A percentile compares a stretch with the other conserved stretches of the same genome.
phyloP scores from a whole-genome alignment of 2,888 invertebrate genomes.

The Drosophila recens region DNA sequence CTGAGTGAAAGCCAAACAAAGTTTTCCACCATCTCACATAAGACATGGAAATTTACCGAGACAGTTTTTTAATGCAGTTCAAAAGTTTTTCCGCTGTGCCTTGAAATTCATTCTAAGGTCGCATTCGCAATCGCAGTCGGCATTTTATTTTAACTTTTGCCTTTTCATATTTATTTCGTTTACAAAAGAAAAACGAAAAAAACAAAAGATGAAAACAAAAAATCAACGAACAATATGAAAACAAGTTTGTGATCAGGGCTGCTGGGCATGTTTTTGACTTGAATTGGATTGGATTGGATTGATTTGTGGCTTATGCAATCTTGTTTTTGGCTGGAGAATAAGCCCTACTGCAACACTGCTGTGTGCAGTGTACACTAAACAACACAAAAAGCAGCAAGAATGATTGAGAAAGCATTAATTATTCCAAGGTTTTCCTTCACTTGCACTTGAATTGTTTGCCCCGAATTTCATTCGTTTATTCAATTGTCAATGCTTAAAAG shows the following conservation, averaged over 20 bases:
- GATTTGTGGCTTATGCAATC: conserved; percentile 48
- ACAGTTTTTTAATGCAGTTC: conserved; percentile 6
- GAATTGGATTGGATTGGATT: conserved; percentile 1
- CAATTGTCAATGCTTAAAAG: conserved; percentile 1
- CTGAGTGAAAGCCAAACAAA: conserved; percentile 38
- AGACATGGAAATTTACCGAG: conserved; percentile 53
- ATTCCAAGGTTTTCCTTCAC: conserved; percentile 1
- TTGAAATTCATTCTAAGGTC: conserved; percentile 61
- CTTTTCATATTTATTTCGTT: conserved; percentile 33
- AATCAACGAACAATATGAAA: conserved; percentile 38
- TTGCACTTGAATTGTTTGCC: neutral
- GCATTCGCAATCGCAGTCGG: conserved; percentile 13
- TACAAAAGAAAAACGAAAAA: conserved; percentile 17
- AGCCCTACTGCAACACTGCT: conserved; percentile 7
- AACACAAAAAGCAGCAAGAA: neutral
- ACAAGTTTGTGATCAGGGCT: conserved; percentile 54
- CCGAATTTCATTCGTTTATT: neutral
- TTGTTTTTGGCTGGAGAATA: conserved; percentile 22
- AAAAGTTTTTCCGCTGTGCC: conserved; percentile 45
- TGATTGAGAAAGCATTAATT: neutral
- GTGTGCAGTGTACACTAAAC: conserved; percentile 21
- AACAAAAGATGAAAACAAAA: conserved; percentile 11
- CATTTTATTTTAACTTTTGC: conserved; percentile 17
- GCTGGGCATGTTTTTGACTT: conserved; percentile 25
- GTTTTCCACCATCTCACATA: conserved; percentile 5